Evolutionary conservation across 1,140 invertebrate species (phyloP).

Genomic region (Paraescarpia echinospica): DNA sequence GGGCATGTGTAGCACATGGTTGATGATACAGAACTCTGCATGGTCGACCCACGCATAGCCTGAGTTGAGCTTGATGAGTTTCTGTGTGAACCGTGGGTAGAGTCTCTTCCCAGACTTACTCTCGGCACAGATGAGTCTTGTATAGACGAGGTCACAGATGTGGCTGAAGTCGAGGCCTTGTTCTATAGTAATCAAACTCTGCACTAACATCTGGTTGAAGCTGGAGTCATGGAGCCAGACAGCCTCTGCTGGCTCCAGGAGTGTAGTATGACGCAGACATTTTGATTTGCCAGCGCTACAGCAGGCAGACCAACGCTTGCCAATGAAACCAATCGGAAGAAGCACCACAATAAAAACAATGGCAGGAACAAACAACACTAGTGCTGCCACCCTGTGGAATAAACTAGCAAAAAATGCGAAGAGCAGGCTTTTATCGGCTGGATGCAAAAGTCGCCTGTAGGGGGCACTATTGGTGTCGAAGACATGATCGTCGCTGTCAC

Average conservation of each 20-base stretch:
- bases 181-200: conserved; percentile 62
- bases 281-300: conserved; percentile 38
- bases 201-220: conserved; percentile 57
- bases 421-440: conserved; percentile 58
- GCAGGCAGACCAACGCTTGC: conserved; percentile 43
- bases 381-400: conserved; percentile 52
- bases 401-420: conserved; percentile 52
- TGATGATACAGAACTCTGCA: conserved; percentile 60
- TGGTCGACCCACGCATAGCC: conserved; percentile 63
- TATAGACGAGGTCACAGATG: conserved; percentile 58
- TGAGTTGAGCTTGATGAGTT: conserved; percentile 54
- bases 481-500: not conserved
- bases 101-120: conserved; percentile 53
- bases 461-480: conserved; percentile 39
- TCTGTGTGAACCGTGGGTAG: conserved; percentile 61
- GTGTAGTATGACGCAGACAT: conserved; percentile 45
- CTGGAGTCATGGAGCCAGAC: conserved; percentile 60
- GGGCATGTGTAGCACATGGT: conserved; percentile 61
- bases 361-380: conserved; percentile 49
- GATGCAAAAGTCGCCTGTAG: conserved; percentile 53
- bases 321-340: conserved; percentile 53
- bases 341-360: conserved; percentile 42
- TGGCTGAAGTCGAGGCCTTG: conserved; percentile 56
- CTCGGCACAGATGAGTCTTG: conserved; percentile 58
- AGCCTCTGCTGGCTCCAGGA: conserved; percentile 55